Percentiles rank a stretch among this genome's conserved stretches.
These are phyloP conservation scores for Odontesthes bonariensis DNA, from an alignment of 2,113 vertebrate species.

Conservation along the genomic window DNA sequence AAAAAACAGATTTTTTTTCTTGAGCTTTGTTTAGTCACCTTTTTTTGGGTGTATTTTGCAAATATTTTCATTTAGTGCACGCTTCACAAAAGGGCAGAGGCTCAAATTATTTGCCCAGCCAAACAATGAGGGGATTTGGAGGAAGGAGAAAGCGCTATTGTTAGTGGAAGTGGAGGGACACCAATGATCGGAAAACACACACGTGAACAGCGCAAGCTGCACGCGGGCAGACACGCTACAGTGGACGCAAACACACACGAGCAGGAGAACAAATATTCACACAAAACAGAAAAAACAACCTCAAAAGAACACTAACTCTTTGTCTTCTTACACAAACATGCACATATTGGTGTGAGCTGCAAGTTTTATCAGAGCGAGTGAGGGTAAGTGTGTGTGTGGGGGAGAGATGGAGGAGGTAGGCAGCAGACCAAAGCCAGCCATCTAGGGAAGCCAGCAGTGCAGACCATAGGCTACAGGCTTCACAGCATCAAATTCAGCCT, in stretches of 20 bases:
- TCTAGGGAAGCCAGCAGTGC: conserved; percentile 72
- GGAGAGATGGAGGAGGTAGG: conserved; percentile 64
- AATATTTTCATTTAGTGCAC: conserved; percentile 63
- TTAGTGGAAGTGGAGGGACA: conserved; percentile 52
- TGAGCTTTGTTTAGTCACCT: conserved; percentile 27
- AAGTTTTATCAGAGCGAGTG: conserved; percentile 41
- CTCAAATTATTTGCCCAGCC: conserved; percentile 69
- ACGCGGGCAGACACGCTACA: conserved; percentile 26
- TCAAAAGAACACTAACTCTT: conserved; percentile 47
- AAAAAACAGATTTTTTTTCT: conserved; percentile 24
- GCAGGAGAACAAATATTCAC: conserved; percentile 35
- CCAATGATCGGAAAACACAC: conserved; percentile 43
- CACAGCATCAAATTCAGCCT: conserved; percentile 43
- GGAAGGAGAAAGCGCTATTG: conserved; percentile 62
- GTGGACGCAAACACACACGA: conserved; percentile 41
- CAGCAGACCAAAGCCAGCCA: conserved; percentile 75
- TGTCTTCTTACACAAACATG: conserved; percentile 34
- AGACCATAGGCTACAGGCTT: conserved; percentile 67
- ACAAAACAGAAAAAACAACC: conserved; percentile 28
- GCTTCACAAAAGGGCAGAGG: conserved; percentile 53
- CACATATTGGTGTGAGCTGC: conserved; percentile 35
- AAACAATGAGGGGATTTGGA: conserved; percentile 74
- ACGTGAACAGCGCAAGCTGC: conserved; percentile 18
- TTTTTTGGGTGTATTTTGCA: conserved; percentile 20
- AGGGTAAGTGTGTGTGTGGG: conserved; percentile 30